These are phyloP conservation scores for Acleris cristana DNA, from an alignment of 2,888 invertebrate species.

Conservation along the genomic window DNA sequence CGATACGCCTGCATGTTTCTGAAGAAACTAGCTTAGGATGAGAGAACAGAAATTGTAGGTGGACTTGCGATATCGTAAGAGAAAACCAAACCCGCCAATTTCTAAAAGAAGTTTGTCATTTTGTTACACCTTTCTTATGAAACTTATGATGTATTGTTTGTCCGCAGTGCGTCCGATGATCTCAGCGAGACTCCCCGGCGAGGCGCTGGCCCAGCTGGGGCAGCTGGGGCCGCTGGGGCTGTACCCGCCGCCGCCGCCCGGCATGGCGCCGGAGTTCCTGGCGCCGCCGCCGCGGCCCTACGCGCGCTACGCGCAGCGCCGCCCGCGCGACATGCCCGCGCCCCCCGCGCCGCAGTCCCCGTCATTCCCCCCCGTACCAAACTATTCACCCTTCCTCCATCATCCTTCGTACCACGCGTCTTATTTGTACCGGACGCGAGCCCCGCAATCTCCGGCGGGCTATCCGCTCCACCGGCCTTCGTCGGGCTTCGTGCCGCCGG, in stretches of 20 bases:
- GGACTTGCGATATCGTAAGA: too few relatives aligned
- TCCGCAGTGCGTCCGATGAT: constrained; percentile 86
- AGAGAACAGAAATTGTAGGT: too few relatives aligned
- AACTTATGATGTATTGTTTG: constrained; percentile 35
- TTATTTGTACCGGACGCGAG: constrained; percentile 73
- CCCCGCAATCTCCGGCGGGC: constrained; percentile 63
- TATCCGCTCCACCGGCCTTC: constrained; percentile 70
- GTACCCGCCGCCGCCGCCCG: constrained; percentile 79
- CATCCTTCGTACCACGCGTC: constrained; percentile 73
- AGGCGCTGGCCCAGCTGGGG: constrained; percentile 84
- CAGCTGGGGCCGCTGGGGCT: constrained; percentile 84
- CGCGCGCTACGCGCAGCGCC: constrained; percentile 77
- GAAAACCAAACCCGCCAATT: too few relatives aligned
- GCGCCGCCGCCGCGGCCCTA: constrained; percentile 86
- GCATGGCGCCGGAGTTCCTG: constrained; percentile 85
- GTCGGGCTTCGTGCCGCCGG: constrained; percentile 75
- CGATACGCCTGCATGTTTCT: too few relatives aligned
- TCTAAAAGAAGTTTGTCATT: too few relatives aligned
- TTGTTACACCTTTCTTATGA: too few relatives aligned
- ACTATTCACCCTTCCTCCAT: constrained; percentile 74
- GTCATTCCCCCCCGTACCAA: constrained; percentile 62
- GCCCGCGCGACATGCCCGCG: constrained; percentile 65
- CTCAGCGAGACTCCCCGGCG: constrained; percentile 87
- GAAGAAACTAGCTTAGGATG: too few relatives aligned
- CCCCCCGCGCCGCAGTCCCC: constrained; percentile 56